Conservation (phyloP, 2,113 vertebrate species). For the Antechinus flavipes region DNA sequence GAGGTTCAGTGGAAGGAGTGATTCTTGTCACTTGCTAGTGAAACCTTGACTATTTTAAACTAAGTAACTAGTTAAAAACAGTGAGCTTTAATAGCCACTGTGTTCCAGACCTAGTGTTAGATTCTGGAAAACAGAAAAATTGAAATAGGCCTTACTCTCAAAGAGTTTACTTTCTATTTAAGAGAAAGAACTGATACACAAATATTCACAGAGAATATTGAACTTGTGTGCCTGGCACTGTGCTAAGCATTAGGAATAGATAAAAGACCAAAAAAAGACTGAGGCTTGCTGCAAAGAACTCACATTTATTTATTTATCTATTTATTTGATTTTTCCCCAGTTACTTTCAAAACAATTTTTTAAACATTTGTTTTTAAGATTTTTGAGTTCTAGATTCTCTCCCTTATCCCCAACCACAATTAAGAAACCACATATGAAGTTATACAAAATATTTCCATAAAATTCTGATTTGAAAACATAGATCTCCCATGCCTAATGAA, state of each 20-base stretch:
- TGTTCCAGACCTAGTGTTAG: not conserved
- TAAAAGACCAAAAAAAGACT: not conserved
- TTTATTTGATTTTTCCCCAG: too few relatives aligned
- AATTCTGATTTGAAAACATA: too few relatives aligned
- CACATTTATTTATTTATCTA: too few relatives aligned
- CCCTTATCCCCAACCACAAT: too few relatives aligned
- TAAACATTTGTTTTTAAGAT: too few relatives aligned
- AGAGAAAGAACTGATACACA: not conserved
- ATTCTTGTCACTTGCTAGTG: not conserved
- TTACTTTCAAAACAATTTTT: too few relatives aligned
- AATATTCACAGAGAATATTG: not conserved
- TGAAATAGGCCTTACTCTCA: not conserved
- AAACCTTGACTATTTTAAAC: not conserved
- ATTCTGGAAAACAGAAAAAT: not conserved
- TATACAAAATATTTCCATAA: too few relatives aligned
- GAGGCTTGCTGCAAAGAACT: too few relatives aligned
- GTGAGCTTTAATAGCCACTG: not conserved
- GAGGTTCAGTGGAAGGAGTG: not conserved
- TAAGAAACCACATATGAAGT: too few relatives aligned
- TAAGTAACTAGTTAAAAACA: not conserved
- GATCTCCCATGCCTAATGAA: too few relatives aligned
- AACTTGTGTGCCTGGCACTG: not conserved
- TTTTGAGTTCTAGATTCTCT: too few relatives aligned
- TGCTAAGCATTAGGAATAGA: not conserved
- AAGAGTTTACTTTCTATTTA: not conserved